Conservation (phyloP, 64 coral and sea anemone species). For the Platygyra sinensis region DNA sequence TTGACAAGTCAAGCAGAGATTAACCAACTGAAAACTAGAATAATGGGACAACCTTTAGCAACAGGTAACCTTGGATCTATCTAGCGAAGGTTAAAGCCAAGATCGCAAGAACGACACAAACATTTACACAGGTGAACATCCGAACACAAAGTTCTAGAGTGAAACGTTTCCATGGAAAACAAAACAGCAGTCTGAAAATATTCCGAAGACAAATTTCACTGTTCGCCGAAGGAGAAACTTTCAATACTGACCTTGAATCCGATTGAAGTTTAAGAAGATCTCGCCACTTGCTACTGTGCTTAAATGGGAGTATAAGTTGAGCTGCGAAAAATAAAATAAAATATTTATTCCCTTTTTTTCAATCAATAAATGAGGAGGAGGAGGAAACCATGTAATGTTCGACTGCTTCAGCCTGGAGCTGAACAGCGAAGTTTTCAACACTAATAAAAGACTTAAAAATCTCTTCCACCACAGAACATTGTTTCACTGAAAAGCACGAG, state of each 20-base stretch:
- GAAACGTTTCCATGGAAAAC: neutral
- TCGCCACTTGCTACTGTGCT: slow-evolving; percentile 47
- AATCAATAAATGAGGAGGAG: neutral
- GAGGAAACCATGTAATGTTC: neutral
- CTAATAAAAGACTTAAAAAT: neutral
- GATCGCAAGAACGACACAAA: no score
- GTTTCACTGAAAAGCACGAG: neutral
- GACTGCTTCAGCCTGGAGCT: no score
- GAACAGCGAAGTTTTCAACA: no score
- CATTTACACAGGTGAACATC: no score
- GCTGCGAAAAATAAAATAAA: slow-evolving; percentile 17
- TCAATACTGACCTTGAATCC: slow-evolving; percentile 45
- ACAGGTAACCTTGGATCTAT: no score
- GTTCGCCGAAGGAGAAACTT: neutral
- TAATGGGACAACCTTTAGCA: no score
- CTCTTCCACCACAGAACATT: neutral
- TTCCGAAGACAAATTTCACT: neutral
- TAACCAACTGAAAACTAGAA: no score
- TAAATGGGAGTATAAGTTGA: slow-evolving; percentile 68
- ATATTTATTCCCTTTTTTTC: neutral
- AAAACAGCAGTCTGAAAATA: neutral
- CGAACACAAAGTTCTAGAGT: no score
- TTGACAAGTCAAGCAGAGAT: no score
- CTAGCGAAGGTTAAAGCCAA: no score
- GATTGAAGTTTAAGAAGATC: slow-evolving; percentile 62